Evolutionary conservation across 2,888 invertebrate species (phyloP).

Genomic region (Scrobipalpa atriplicella): DNA sequence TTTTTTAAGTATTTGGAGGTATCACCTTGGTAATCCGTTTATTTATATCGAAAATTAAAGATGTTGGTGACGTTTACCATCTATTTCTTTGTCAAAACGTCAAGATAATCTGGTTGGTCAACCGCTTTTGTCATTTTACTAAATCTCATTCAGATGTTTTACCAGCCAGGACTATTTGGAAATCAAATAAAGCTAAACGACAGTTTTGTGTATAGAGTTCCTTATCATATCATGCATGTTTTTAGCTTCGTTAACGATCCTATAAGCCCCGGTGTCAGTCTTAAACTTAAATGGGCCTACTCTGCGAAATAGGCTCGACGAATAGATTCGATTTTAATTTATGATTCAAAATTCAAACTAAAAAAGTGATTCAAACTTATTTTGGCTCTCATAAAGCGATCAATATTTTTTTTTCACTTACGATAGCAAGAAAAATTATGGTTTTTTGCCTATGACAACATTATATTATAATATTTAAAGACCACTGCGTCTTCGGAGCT

Average conservation of each 20-base stretch:
- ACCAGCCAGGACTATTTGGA: not conserved
- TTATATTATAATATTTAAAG: not conserved
- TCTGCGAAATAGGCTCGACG: too few relatives aligned
- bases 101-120: slow-evolving; percentile 19
- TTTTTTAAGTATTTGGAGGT: slow-evolving; percentile 25
- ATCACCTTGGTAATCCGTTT: slow-evolving; percentile 33
- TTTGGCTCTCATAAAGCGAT: not conserved
- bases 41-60: slow-evolving; percentile 36
- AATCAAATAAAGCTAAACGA: too few relatives aligned
- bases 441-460: not conserved
- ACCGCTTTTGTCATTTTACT: not conserved
- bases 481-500: not conserved
- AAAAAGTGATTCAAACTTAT: slow-evolving; percentile 4
- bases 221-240: too few relatives aligned
- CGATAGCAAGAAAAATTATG: not conserved
- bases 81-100: not conserved
- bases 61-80: slow-evolving; percentile 14
- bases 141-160: not conserved
- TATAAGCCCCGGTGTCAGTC: too few relatives aligned
- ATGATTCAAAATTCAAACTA: not conserved
- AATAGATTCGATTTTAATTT: not conserved
- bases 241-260: too few relatives aligned
- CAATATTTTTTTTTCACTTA: not conserved
- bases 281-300: too few relatives aligned
- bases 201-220: too few relatives aligned